phyloP scores from a whole-genome alignment of 1,140 invertebrate species.

The Paralvinella palmiformis region DNA sequence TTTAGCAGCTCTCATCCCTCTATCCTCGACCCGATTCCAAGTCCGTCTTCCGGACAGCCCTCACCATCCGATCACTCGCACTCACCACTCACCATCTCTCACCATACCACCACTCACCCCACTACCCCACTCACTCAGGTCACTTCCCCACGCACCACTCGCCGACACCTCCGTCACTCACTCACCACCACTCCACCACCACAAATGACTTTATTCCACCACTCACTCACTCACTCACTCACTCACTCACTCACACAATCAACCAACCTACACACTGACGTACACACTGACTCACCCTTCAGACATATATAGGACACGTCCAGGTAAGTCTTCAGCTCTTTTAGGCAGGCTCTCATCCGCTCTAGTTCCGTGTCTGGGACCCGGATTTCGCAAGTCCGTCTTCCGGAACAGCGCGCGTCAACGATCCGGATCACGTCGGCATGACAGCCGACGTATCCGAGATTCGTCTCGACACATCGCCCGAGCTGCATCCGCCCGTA shows the following conservation, averaged over 20 bases:
- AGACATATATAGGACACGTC: not conserved
- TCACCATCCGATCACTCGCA: too few species aligned
- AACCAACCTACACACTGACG: not conserved
- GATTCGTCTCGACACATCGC: not conserved
- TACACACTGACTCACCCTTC: constrained; percentile 1
- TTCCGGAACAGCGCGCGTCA: not conserved
- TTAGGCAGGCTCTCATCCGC: not conserved
- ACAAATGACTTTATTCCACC: too few species aligned
- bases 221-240: too few species aligned
- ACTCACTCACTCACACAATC: not conserved
- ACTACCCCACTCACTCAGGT: too few species aligned
- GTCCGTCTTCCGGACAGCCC: not conserved
- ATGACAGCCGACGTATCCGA: constrained; percentile 11
- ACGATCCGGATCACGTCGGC: not conserved
- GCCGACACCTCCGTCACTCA: too few species aligned
- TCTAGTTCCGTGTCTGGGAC: constrained; percentile 4
- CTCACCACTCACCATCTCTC: too few species aligned
- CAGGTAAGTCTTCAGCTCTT: constrained; percentile 9
- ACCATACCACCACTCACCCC: too few species aligned
- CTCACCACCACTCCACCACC: too few species aligned
- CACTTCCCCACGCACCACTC: too few species aligned
- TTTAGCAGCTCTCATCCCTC: not conserved
- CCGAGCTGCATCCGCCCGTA: constrained; percentile 14
- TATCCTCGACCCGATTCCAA: not conserved
- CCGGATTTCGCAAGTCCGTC: not conserved